Base-by-base conservation (phyloP, 1,140 invertebrate genomes). In the Battus philenor region DNA sequence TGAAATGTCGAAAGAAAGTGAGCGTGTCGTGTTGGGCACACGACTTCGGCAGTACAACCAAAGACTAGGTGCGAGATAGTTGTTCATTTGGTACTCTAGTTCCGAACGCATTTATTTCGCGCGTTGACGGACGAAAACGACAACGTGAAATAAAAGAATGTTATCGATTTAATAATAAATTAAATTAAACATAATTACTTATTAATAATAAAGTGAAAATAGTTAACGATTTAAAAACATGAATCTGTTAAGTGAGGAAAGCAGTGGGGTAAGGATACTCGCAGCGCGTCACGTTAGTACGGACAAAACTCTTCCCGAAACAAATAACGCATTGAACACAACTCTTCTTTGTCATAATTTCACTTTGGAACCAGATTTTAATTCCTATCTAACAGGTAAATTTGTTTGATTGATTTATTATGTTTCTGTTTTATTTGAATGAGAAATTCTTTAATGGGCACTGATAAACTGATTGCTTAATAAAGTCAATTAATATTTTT, bases 1-100 rank as follows among this genome's bases (percentile, higher is more conserved):
- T 47, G 48, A 68, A 74, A 73, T 81, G 75, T 75, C 73, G 77
- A 81, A 81, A 81, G 77, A 81, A 81, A 81, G 77, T 79, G 75
- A 81, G 63, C 66, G 75, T 66, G 67, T 62, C 52, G 41, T 24
- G 34, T 13, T 36, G 33, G 44, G 33, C 22, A 24, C 26, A 17
- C 10, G 22, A 11, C 18, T 18, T 39, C 12, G 26, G 22, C 30
- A 50, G 41, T 50, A 27, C 36, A 36, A 22, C 29, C 44, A 18
- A 34, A 50, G 44, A 27, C 27, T 27, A n/a, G 22, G 11, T 16
- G 22, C 6, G 11, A 6, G 12, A 24, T 15, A 27, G 11, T 12
- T 24, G 24, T 27, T 27, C 12, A 13, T 6, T 39, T 24, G 22
- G 3, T 32, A 2, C 20, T 39, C 17, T 24, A 26, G 24, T 39